Evolutionary conservation across 2,797 vertebrate species (phyloP), one percentile per base, ranked within the genome.

Genomic region (Phataginus tricuspis): DNA sequence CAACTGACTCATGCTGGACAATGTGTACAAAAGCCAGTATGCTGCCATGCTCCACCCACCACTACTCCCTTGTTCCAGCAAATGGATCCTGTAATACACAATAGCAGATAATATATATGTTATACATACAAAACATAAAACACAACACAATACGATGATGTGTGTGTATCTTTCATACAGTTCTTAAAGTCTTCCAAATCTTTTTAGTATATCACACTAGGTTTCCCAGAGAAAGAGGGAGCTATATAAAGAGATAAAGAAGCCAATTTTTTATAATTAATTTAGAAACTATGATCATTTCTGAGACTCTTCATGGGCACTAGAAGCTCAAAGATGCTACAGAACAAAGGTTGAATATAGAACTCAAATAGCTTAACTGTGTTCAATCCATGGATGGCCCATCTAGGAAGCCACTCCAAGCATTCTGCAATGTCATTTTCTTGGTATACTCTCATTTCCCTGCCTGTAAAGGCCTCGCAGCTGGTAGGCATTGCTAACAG

Each of bases 231-330:
- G 57, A 94, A 78, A 74, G 25, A 37, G 7, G 59, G 80, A 75
- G 13, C 39, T 42, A 77, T 42, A 77, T 11, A 68, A 45, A 82
- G n/a, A 34, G 16, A 86, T 10, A 68, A 7, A 42, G 9, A 37
- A 55, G 27, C n/a, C 59, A 71, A 29, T 42, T 71, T 75, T 78
- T 19, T 45, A 42, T 31, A 79, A 74, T 68, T 45, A 71, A 79
- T 72, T 25, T 80, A 55, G 91, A 90, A 87, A 75, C 19, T 14
- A n/a, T 16, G 42, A 75, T 64, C 86, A 86, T n/a, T 83, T 93
- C 72, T 78, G 45, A 64, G 13, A 57, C 12, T 16, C 68, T 63
- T n/a, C 2, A 51, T 2, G 42, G 27, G 42, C 89, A 92, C 57
- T 2, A 86, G n/a, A 86, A 71, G 63, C 21, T 42, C 77, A 37